These are phyloP conservation scores for Agrilus planipennis DNA, from an alignment of 1,140 invertebrate genomes.

Conservation along the genomic window DNA sequence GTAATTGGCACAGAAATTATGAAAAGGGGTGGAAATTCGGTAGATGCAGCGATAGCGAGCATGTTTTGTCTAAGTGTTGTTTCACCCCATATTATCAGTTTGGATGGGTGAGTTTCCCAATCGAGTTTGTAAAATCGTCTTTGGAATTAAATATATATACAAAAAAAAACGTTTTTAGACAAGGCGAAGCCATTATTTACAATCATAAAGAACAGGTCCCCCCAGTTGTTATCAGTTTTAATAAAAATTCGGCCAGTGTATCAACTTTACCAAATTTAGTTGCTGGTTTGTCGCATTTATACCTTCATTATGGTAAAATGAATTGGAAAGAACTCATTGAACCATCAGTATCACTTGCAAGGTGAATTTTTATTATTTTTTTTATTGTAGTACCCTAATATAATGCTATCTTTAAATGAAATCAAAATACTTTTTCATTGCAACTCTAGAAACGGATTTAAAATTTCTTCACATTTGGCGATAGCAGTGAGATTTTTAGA, in stretches of 20 bases:
- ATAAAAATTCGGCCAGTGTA: conserved; percentile 29
- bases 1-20: conserved; percentile 53
- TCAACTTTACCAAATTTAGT: conserved; percentile 44
- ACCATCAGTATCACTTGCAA: conserved; percentile 51
- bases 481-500: too few species aligned
- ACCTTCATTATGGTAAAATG: conserved; percentile 47
- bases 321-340: conserved; percentile 51
- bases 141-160: too few species aligned
- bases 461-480: too few species aligned
- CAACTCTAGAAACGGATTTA: too few species aligned
- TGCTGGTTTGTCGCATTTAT: conserved; percentile 44
- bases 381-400: background rate
- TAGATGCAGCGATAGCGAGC: conserved; percentile 55
- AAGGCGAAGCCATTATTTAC: conserved; percentile 61
- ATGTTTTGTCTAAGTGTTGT: conserved; percentile 56
- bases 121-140: background rate
- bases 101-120: conserved; percentile 49
- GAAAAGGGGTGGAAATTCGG: conserved; percentile 52
- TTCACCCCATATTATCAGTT: conserved; percentile 52
- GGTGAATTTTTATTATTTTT: conserved; percentile 24
- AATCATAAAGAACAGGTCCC: conserved; percentile 42
- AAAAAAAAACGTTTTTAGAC: conserved; percentile 39
- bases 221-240: conserved; percentile 46
- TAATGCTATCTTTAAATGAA: background rate
- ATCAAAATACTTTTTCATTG: too few species aligned